phyloP scores from a whole-genome alignment of 2,113 vertebrate genomes.

The Mesembrinibis cayennensis region DNA sequence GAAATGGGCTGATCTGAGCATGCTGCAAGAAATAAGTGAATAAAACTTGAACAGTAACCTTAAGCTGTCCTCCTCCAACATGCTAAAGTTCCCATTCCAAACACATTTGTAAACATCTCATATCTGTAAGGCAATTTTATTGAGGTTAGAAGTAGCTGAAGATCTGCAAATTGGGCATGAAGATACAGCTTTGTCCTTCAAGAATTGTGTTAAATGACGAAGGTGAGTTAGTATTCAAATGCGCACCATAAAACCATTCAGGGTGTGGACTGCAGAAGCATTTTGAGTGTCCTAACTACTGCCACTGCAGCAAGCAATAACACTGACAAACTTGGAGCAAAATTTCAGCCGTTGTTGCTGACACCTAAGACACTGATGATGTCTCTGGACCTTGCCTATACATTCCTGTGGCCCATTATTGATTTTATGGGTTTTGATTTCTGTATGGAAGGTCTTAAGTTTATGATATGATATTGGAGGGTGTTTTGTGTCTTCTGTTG shows the following conservation, averaged over 20 bases:
- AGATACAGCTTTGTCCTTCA: neutral
- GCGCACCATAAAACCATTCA: neutral
- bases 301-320: neutral
- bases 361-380: neutral
- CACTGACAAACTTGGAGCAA: neutral
- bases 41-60: neutral
- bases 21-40: neutral
- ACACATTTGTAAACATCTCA: neutral
- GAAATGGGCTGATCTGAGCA: neutral
- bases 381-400: neutral
- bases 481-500: neutral
- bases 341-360: neutral
- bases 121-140: neutral
- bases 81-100: neutral
- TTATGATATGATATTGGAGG: neutral
- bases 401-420: neutral
- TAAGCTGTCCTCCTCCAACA: neutral
- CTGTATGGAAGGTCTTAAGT: neutral
- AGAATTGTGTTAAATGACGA: neutral
- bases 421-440: neutral
- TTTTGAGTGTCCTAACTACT: neutral
- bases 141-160: neutral
- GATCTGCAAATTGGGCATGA: neutral
- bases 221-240: neutral
- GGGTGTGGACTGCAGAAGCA: neutral